Evolutionary conservation across 2,797 vertebrate genomes (phyloP).

Genomic region (Salarias fasciatus): DNA sequence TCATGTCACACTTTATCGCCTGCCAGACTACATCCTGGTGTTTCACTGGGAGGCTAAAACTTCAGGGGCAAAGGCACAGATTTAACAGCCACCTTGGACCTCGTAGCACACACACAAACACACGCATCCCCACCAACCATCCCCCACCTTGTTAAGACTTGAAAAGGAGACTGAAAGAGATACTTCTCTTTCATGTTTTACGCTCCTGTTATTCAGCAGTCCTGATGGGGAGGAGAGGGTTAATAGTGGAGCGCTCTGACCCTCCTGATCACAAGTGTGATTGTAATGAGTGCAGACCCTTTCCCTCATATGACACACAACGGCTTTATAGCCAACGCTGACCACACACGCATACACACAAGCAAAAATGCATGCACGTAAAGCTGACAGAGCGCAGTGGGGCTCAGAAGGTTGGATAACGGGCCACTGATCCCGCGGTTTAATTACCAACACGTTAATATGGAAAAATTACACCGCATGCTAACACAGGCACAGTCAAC

Average conservation of each 20-base stretch:
- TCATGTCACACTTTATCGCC: too few relatives aligned
- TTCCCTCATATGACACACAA: conserved; percentile 75
- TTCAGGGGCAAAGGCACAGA: conserved; percentile 27
- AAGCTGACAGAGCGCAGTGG: conserved; percentile 8
- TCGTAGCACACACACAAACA: conserved; percentile 44
- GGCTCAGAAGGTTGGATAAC: conserved; percentile 1
- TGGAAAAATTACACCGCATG: conserved; percentile 6
- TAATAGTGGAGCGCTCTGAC: conserved; percentile 42
- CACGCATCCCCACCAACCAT: conserved; percentile 2
- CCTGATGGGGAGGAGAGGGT: conserved; percentile 37
- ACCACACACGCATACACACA: neutral
- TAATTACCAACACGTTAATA: conserved; percentile 42
- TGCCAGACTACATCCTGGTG: conserved; percentile 25
- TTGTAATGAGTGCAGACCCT: conserved; percentile 51
- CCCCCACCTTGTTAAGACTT: conserved; percentile 17
- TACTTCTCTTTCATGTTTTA: conserved; percentile 34
- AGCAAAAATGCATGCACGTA: neutral
- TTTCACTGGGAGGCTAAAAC: conserved; percentile 32
- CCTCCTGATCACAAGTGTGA: conserved; percentile 74
- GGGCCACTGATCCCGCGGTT: conserved; percentile 10
- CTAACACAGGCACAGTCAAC: conserved; percentile 19
- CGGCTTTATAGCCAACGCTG: conserved; percentile 13
- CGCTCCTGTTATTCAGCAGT: conserved; percentile 6
- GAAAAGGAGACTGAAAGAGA: conserved; percentile 19
- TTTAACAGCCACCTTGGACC: conserved; percentile 44